These are phyloP conservation scores for Virgularia gustaviana DNA, from an alignment of 92 coral and sea anemone genomes.

Conservation along the genomic window DNA sequence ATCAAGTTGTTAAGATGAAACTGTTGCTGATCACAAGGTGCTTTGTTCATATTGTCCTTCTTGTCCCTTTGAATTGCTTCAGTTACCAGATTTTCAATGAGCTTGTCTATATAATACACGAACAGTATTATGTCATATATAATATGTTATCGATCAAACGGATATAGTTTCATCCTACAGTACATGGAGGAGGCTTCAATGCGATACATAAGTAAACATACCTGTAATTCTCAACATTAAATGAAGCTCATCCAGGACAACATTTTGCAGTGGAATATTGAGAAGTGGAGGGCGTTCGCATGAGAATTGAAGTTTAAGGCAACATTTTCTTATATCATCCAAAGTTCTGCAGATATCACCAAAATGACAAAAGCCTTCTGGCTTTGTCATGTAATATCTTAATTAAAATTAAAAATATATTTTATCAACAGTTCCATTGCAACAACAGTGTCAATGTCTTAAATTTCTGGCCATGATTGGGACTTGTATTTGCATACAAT, in stretches of 20 bases:
- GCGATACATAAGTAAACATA: background rate
- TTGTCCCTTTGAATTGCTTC: conserved; percentile 15
- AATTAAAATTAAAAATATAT: background rate
- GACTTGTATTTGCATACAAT: no score
- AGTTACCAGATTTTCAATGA: conserved; percentile 8
- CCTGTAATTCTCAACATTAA: conserved; percentile 16
- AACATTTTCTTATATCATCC: conserved; percentile 6
- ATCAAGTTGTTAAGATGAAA: conserved; percentile 6
- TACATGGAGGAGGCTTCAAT: no score
- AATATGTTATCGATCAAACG: background rate
- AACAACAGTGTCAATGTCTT: no score
- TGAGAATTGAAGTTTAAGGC: background rate
- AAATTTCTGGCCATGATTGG: no score
- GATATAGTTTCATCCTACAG: no score
- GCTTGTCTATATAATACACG: background rate
- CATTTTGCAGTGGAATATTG: conserved; percentile 6
- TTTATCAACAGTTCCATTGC: no score
- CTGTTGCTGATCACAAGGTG: background rate
- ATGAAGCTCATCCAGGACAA: no score
- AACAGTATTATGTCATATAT: background rate
- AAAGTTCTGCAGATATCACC: background rate
- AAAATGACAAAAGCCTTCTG: background rate
- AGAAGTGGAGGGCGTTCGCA: conserved; percentile 9
- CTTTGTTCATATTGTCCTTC: conserved; percentile 12
- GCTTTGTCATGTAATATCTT: conserved; percentile 1